Evolutionary conservation across 2,797 vertebrate species (phyloP).

Genomic region (Hydrocynus forskahlii): DNA sequence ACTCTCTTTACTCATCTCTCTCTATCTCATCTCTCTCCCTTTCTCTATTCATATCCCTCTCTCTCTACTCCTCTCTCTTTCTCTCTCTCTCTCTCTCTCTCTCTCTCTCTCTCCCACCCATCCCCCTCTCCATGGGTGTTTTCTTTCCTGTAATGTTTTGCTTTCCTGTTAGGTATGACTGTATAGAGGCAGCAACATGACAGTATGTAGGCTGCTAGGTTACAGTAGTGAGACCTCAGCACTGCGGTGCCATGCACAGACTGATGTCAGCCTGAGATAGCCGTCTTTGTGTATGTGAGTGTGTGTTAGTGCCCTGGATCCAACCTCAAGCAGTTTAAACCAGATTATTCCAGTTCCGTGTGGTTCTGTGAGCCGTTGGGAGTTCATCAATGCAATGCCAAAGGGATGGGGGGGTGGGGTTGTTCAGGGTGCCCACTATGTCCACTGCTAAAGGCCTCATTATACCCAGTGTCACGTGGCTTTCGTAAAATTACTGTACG

Average conservation of each 20-base stretch:
- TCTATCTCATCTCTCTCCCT: not conserved
- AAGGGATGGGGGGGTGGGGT: slow-evolving; percentile 7
- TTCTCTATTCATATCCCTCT: not conserved
- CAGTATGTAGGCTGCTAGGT: slow-evolving; percentile 69
- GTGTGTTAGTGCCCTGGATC: slow-evolving; percentile 27
- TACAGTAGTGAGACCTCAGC: slow-evolving; percentile 66
- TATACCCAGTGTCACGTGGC: not conserved
- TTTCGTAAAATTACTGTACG: not conserved
- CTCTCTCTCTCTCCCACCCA: not conserved
- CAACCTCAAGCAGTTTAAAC: slow-evolving; percentile 61
- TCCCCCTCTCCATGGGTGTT: not conserved
- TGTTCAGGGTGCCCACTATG: slow-evolving; percentile 21
- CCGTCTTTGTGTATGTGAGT: slow-evolving; percentile 26
- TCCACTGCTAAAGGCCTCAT: not conserved
- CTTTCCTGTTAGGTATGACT: slow-evolving; percentile 30
- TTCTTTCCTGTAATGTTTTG: too few relatives aligned
- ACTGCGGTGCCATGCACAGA: slow-evolving; percentile 22
- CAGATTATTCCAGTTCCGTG: slow-evolving; percentile 63
- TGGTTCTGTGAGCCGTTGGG: slow-evolving; percentile 41
- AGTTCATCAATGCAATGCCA: slow-evolving; percentile 53
- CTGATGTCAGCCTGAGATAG: slow-evolving; percentile 48
- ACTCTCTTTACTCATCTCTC: too few relatives aligned
- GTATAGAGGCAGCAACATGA: slow-evolving; percentile 6
- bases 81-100: not conserved
- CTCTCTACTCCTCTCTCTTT: not conserved